Conservation (phyloP, 2,797 vertebrate genomes). For the Pseudocheirus occidentalis region DNA sequence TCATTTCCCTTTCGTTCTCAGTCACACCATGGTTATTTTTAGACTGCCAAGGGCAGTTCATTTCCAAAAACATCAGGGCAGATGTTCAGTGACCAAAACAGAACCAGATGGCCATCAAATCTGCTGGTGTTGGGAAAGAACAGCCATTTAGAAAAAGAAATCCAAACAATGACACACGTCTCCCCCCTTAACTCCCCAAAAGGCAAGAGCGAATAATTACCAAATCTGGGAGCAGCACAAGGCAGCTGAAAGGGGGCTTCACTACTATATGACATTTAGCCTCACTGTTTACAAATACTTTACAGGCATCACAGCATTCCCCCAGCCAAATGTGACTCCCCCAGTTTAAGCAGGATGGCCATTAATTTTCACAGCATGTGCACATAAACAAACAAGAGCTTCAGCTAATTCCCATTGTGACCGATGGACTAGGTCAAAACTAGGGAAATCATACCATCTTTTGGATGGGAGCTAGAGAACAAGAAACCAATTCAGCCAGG, state of each 20-base stretch:
- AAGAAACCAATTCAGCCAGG: neutral
- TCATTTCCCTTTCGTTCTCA: slow-evolving; percentile 68
- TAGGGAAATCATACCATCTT: slow-evolving; percentile 29
- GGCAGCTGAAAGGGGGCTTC: slow-evolving; percentile 36
- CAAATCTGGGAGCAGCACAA: neutral
- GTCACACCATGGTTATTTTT: slow-evolving; percentile 78
- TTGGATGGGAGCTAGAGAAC: slow-evolving; percentile 10
- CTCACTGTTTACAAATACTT: slow-evolving; percentile 29
- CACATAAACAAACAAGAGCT: neutral
- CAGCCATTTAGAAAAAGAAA: slow-evolving; percentile 79
- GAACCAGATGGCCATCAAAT: slow-evolving; percentile 78
- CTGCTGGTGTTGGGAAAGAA: slow-evolving; percentile 78
- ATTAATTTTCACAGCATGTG: neutral
- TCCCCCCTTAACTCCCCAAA: neutral
- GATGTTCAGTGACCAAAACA: slow-evolving; percentile 80
- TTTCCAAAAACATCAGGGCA: slow-evolving; percentile 82
- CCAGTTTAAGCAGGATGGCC: neutral
- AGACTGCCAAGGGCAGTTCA: slow-evolving; percentile 78
- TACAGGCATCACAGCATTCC: neutral
- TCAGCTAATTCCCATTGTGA: neutral
- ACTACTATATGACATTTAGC: neutral
- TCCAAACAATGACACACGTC: neutral
- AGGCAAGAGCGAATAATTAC: slow-evolving; percentile 15
- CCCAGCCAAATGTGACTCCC: neutral
- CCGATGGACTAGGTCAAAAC: neutral